Base-by-base conservation (phyloP, 35 echinoderm and acorn worm genomes). In the Stichopus chloronotus region DNA sequence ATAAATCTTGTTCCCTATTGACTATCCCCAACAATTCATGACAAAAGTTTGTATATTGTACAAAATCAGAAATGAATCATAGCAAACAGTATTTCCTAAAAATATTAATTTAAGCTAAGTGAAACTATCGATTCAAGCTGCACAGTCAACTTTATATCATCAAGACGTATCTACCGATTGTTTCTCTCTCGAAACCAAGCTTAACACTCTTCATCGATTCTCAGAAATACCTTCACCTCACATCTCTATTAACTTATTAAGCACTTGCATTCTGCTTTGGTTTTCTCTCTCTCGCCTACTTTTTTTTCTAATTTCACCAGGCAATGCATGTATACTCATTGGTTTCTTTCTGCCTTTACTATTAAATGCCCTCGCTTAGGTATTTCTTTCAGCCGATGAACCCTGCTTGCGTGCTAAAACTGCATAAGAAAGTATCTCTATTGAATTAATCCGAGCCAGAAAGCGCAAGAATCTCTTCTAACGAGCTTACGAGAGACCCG, bases 401-500 rank as follows among this genome's bases (percentile, higher is more conserved):
- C 82, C 58, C 57, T 43, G n/a, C 58, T 85, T 85, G 82, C 82
- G 82, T 85, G 82, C 82, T 58, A 85, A 85, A 85, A 57, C 82
- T 85, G 57, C 82, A 85, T 58, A 17, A 85, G 54, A 10, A 12
- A 56, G 55, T 58, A 22, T 56, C 82, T 85, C 82, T 85, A 85
- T 85, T 85, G 57, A 85, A 85, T 85, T 85, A 85, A 74, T 12
- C 56, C 82, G 21, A 53, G 19, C 54, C 58, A 59, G 82, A 58
- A 85, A 85, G 82, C 57, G 82, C 82, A 85, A 58, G 82, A 85
- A 85, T 85, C 30, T 58, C 82, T 85, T 85, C 58, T 85, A 85
- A 85, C 58, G 82, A 85, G 82, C 82, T 85, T 85, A 85, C 58
- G 82, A 56, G 55, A 85, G 55, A 85, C 55, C 30, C 55, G 24